Evolutionary conservation across 2,888 invertebrate species (phyloP), one percentile per base, ranked within the genome.

Genomic region (Eristalis pertinax): DNA sequence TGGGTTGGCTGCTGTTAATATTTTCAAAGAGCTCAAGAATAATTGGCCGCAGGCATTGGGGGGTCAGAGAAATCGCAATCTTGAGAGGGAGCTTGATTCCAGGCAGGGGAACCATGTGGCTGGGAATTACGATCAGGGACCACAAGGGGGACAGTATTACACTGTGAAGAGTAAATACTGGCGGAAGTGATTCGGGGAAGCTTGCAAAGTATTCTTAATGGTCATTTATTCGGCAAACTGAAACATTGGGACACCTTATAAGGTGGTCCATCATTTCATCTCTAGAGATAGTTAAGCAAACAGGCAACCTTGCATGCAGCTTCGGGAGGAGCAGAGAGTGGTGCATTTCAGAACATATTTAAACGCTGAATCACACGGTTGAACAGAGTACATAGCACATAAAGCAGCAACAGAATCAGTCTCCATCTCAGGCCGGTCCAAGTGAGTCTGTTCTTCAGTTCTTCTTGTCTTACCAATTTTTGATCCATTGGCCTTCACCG

Each of bases 1-100:
- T n/a, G 92, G 92, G 60, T 90, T 92, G 88, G 91, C 92, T 0
- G 92, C 92, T 2, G 90, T 90, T 15, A 93, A 91, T 88, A 90
- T 93, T 41, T 89, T 93, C 7, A 91, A 91, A 2, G 93, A 93
- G 89, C 35, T 86, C 0, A 70, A 74, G 64, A 73, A 63, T 13
- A 78, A 67, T 2, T 86, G 72, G 84, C 24, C 65, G 7, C 35
- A 70, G 7, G 22, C 63, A 56, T 72, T 75, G 41, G 67, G 69
- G 0, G 70, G 60, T 1, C 80, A 74, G 32, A 35, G 8, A 8
- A 58, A 50, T 63, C 60, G 15, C 4, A 65, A 68, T 26, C 26
- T 26, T 11, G 58, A 29, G 11, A 19, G 13, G 15, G 8, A n/a
- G n/a, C 38, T 0, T 22, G 68, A 50, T 32, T 11, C 41, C 24